Conservation (phyloP, 2,797 vertebrate species). For the Delichon dasypus region DNA sequence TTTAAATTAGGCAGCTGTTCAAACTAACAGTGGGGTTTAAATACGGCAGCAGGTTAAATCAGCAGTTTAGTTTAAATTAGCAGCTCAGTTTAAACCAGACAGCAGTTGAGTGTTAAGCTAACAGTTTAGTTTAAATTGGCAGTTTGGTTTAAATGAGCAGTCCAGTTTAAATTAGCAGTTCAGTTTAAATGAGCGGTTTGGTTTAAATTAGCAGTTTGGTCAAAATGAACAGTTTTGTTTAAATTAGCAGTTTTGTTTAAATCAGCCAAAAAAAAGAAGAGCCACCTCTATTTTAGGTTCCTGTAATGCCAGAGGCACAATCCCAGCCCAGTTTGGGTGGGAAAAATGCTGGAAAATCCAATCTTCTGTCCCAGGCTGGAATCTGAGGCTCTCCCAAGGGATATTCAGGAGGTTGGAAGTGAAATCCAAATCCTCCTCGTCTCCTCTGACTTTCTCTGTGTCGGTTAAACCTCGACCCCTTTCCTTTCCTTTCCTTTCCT, state of each 20-base stretch:
- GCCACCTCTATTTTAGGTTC: not conserved
- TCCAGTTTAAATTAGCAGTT: rapidly evolving
- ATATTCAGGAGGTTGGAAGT: not conserved
- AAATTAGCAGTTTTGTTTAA: not conserved
- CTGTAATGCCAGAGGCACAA: not conserved
- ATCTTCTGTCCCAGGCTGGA: not conserved
- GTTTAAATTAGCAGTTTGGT: not conserved
- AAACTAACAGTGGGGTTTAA: not conserved
- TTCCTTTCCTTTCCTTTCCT: no score
- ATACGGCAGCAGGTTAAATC: not conserved
- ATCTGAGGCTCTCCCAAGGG: not conserved
- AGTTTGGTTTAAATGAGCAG: not conserved
- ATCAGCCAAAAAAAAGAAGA: not conserved
- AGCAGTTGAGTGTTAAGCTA: not conserved
- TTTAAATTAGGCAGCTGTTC: no score
- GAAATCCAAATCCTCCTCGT: not conserved
- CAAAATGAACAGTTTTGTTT: not conserved
- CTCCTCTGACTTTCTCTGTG: not conserved
- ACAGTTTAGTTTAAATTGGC: not conserved
- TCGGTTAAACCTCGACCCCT: no score
- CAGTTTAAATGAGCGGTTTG: rapidly evolving
- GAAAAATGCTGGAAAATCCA: not conserved
- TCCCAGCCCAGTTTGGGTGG: not conserved
- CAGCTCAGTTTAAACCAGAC: not conserved
- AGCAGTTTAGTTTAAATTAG: not conserved